phyloP scores from a whole-genome alignment of 2,113 vertebrate genomes.

The Chauna torquata region DNA sequence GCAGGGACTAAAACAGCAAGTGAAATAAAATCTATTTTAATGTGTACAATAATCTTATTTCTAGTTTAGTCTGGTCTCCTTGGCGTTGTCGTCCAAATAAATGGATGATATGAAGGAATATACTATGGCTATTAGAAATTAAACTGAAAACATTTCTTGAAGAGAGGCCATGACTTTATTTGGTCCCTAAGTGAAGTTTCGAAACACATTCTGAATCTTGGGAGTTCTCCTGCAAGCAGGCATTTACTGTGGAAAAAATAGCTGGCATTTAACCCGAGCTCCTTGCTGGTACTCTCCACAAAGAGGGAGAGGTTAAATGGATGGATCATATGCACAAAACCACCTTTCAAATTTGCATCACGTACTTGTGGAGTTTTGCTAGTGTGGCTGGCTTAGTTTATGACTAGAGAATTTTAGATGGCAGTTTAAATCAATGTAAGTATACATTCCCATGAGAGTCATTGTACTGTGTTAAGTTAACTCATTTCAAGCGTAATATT shows the following conservation, averaged over 20 bases:
- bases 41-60: not conserved
- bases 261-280: not conserved
- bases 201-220: not conserved
- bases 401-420: not conserved
- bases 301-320: not conserved
- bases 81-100: not conserved
- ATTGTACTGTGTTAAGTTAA: not conserved
- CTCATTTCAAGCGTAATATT: not conserved
- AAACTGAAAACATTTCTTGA: not conserved
- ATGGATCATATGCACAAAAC: not conserved
- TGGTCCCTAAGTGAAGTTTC: not conserved
- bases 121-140: not conserved
- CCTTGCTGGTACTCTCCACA: not conserved
- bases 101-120: not conserved
- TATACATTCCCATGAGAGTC: accelerated
- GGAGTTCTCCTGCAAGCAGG: not conserved
- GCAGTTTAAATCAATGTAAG: not conserved
- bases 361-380: not conserved
- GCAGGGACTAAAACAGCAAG: not conserved
- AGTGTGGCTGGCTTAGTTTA: not conserved
- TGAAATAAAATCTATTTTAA: not conserved
- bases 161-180: not conserved
- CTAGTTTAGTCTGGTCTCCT: not conserved
- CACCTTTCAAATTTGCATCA: not conserved
- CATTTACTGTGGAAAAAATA: not conserved